Percentiles rank a stretch among this genome's conserved stretches.
Evolutionary conservation across 2,113 vertebrate genomes (phyloP).

Genomic region (Acanthisitta chloris): DNA sequence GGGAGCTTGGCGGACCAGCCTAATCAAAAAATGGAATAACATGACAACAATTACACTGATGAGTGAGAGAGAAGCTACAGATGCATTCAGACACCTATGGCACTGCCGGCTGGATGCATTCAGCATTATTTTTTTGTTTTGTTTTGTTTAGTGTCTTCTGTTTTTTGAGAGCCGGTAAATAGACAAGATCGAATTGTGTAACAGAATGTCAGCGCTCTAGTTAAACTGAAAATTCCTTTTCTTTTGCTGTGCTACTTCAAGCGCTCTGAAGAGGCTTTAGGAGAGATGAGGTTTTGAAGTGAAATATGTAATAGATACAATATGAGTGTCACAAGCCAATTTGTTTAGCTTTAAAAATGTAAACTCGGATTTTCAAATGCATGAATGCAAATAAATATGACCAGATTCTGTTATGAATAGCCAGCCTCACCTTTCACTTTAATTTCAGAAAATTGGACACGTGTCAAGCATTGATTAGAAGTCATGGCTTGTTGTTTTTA

Average conservation of each 20-base stretch:
- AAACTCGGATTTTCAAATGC: constrained; percentile 71
- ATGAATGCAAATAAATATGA: constrained; percentile 54
- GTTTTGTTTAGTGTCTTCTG: constrained; percentile 76
- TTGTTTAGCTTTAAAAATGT: constrained; percentile 80
- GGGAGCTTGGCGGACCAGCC: constrained; percentile 81
- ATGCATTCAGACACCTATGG: constrained; percentile 81
- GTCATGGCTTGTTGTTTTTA: not conserved
- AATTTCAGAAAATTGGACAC: constrained; percentile 5
- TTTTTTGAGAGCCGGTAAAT: constrained; percentile 81
- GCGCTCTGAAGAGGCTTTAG: constrained; percentile 81
- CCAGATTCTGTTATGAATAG: not conserved
- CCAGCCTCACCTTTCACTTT: not conserved
- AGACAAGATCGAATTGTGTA: constrained; percentile 82
- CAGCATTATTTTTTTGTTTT: constrained; percentile 48
- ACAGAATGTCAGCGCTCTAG: constrained; percentile 83
- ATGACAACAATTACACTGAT: constrained; percentile 84
- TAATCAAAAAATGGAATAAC: constrained; percentile 87
- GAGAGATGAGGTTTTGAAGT: constrained; percentile 83
- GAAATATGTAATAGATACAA: constrained; percentile 86
- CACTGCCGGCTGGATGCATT: constrained; percentile 70
- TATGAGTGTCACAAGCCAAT: constrained; percentile 76
- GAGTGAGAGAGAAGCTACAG: constrained; percentile 76
- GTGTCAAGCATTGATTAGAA: constrained; percentile 8
- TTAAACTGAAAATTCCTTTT: constrained; percentile 86
- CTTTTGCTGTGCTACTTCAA: constrained; percentile 80